Percentiles rank a stretch among this genome's conserved stretches.
These are phyloP conservation scores for Tribolium freemani DNA, from an alignment of 2,888 invertebrate genomes.

Conservation along the genomic window DNA sequence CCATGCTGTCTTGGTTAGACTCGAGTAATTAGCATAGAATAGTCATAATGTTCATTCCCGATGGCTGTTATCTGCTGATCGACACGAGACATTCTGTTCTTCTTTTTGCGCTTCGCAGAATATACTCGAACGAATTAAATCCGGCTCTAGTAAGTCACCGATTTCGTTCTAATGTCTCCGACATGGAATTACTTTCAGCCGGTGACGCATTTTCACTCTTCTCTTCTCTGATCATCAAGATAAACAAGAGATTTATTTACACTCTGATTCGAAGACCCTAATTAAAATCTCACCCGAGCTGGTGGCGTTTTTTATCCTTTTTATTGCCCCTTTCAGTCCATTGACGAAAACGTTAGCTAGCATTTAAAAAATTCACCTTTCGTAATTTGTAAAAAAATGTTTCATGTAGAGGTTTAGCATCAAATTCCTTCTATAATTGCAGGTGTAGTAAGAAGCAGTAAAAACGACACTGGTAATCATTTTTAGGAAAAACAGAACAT, in stretches of 20 bases:
- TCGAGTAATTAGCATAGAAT: slow-evolving; percentile 59
- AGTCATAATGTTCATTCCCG: slow-evolving; percentile 60
- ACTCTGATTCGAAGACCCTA: slow-evolving; percentile 5
- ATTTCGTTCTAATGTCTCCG: slow-evolving; percentile 44
- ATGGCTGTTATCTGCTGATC: slow-evolving; percentile 49
- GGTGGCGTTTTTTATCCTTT: background rate
- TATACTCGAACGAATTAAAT: slow-evolving; percentile 25
- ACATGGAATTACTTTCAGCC: slow-evolving; percentile 44
- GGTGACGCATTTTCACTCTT: slow-evolving; percentile 40
- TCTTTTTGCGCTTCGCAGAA: slow-evolving; percentile 38
- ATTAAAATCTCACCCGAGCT: slow-evolving; percentile 15
- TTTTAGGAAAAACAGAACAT: too few relatives aligned
- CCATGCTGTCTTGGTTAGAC: slow-evolving; percentile 52
- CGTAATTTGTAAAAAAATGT: too few relatives aligned
- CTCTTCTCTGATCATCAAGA: slow-evolving; percentile 33
- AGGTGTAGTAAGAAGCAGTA: too few relatives aligned
- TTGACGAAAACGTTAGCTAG: too few relatives aligned
- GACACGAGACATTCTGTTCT: slow-evolving; percentile 45
- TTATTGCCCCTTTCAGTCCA: background rate
- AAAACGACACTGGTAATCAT: too few relatives aligned
- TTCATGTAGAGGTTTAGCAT: too few relatives aligned
- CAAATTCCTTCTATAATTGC: too few relatives aligned
- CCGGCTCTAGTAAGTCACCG: slow-evolving; percentile 44
- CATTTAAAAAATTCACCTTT: too few relatives aligned
- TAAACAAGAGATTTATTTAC: slow-evolving; percentile 2